Evolutionary conservation across 2,888 invertebrate species (phyloP), one percentile per base, ranked within the genome.

Genomic region (Aspidapion aeneum): DNA sequence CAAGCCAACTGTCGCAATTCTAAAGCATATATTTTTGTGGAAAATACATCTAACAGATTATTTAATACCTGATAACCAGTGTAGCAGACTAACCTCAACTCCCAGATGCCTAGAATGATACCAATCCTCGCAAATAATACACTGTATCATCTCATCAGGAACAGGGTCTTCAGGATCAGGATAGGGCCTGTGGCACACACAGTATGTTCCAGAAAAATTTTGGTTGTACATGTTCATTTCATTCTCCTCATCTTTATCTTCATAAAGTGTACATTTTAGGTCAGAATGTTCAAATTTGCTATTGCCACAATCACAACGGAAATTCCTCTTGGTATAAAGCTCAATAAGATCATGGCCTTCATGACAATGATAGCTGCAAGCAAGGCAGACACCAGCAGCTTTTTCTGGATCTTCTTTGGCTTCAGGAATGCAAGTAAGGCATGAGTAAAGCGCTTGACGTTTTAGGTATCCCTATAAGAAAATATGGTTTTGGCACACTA

Each of bases 41-140:
- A n/a, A n/a, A n/a, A n/a, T n/a, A n/a, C n/a, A n/a, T n/a, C n/a
- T n/a, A n/a, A n/a, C n/a, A n/a, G n/a, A n/a, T n/a, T n/a, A n/a
- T n/a, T n/a, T n/a, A n/a, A n/a, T n/a, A n/a, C n/a, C n/a, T n/a
- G n/a, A n/a, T n/a, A n/a, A n/a, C n/a, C n/a, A n/a, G n/a, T n/a
- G n/a, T n/a, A n/a, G n/a, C n/a, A n/a, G n/a, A n/a, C n/a, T 84
- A 55, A 85, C 82, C 52, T 77, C 74, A 1, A 84, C 81, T 65
- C 87, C 87, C 67, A 93, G 81, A 78, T 94, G 93, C 71, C 89
- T 79, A 21, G 90, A 85, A 82, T 99, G 99, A 73, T 89, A 94
- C 99, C 99, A 99, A 79, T 99, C 98, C 78, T 99, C 99, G 79
- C 99, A 99, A 60, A 97, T 82, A 55, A 93, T 84, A 75, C 99